Base-by-base conservation (phyloP, 2,113 vertebrate genomes). In the Riparia riparia region DNA sequence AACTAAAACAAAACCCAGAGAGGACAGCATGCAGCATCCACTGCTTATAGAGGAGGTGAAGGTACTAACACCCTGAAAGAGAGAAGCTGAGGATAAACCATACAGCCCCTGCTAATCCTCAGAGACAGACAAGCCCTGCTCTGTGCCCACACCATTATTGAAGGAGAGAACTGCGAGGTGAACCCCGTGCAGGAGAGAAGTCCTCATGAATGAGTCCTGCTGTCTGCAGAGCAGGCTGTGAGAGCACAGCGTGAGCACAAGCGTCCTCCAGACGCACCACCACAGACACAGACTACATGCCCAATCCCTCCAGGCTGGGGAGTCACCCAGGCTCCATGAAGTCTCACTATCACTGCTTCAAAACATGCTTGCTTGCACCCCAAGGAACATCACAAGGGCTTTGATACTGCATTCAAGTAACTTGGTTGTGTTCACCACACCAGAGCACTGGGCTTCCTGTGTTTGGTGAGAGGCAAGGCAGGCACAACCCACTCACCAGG, bases 301-400 rank as follows among this genome's bases (percentile, higher is more conserved):
- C 92, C 5, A 3, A 96, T 90, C 83, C 93, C 96, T 95, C 83
- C 94, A 76, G 96, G 96, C 95, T 96, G 86, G 93, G 96, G 95
- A 89, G 95, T 92, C 88, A 92, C 95, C 95, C 86, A 86, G 95
- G 95, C 93, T 96, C 95, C 96, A 91, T 17, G 5, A 86, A 90
- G 96, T 94, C 95, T 96, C 82, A 1, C 96, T 97, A 96, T 96
- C 95, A 78, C 82, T 74, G 85, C 92, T 96, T 96, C 90, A 89
- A 96, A 97, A 96, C 81, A 96, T 1, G 3, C 95, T 95, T 91
- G 69, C 91, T 83, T 91, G 86, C 83, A 93, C 86, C 95, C 92
- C 93, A 94, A 45, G 63, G 81, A 95, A 44, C 72, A 93, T 90
- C 86, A 95, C 77, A 90, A 90, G 69, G 80, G 65, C 93, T 97